Conservation (phyloP, 2,797 vertebrate genomes). For the Rhabdomys pumilio region DNA sequence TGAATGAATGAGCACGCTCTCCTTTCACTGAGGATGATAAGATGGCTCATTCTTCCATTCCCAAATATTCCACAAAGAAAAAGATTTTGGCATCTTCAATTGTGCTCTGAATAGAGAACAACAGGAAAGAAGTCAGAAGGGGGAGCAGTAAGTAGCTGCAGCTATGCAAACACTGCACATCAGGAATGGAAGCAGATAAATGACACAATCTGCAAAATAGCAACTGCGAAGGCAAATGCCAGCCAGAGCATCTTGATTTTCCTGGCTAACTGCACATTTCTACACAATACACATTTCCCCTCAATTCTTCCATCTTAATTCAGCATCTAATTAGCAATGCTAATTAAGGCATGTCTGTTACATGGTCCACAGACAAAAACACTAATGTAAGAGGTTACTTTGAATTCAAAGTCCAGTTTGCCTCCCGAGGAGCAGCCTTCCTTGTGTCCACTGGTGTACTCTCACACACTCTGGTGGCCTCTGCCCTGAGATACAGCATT, state of each 20-base stretch:
- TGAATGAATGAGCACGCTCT: constrained; percentile 40
- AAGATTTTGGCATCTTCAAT: constrained; percentile 45
- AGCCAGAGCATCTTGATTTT: constrained; percentile 11
- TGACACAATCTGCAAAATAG: constrained; percentile 18
- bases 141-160: constrained; percentile 42
- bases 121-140: constrained; percentile 22
- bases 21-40: constrained; percentile 30
- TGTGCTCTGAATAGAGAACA: constrained; percentile 46
- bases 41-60: not conserved
- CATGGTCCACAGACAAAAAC: constrained; percentile 30
- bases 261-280: constrained; percentile 34
- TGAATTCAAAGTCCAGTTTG: constrained; percentile 64
- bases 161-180: not conserved
- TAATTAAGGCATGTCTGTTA: constrained; percentile 45
- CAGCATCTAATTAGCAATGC: constrained; percentile 53
- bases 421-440: constrained; percentile 27
- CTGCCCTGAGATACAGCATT: constrained; percentile 47
- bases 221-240: constrained; percentile 51
- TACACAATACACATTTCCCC: not conserved
- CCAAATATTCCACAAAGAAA: constrained; percentile 16
- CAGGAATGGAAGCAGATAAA: constrained; percentile 50
- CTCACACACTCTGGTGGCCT: constrained; percentile 12
- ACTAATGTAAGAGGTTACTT: constrained; percentile 37
- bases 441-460: not conserved
- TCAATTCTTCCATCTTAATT: constrained; percentile 54